A percentile compares a stretch with the other conserved stretches of the same genome.
Evolutionary conservation across 2,797 vertebrate genomes (phyloP).

Genomic region (Phataginus tricuspis): DNA sequence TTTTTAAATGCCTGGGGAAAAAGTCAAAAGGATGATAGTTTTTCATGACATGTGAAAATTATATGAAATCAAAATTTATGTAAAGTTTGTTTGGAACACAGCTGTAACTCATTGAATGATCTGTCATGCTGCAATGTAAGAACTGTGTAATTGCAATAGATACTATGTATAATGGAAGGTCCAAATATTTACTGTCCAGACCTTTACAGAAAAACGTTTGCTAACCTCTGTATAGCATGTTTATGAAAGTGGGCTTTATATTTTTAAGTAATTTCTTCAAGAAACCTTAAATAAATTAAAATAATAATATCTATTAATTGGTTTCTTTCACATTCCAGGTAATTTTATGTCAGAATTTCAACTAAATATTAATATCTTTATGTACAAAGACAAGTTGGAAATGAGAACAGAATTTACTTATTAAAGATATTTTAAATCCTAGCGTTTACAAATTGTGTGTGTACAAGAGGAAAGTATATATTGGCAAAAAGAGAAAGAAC

Average conservation of each 20-base stretch:
- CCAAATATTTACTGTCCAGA: not conserved
- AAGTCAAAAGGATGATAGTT: not conserved
- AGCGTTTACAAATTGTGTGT: not conserved
- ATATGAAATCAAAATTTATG: slow-evolving; percentile 5
- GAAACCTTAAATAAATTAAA: not conserved
- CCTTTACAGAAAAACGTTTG: not conserved
- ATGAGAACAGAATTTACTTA: not conserved
- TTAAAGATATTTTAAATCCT: not conserved
- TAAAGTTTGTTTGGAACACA: not conserved
- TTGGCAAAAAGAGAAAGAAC: not conserved
- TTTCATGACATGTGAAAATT: not conserved
- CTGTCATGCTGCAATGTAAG: not conserved
- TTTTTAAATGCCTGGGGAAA: not conserved
- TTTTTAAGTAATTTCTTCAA: slow-evolving; percentile 8
- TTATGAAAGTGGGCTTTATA: not conserved
- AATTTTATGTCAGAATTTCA: not conserved
- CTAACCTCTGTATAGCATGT: not conserved
- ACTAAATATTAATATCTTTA: not conserved
- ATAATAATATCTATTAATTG: not conserved
- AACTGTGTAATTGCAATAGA: not conserved
- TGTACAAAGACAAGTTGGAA: not conserved
- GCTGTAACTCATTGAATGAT: not conserved
- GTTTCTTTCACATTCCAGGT: not conserved
- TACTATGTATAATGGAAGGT: not conserved
- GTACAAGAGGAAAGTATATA: not conserved